These are phyloP conservation scores for Metaphire vulgaris DNA, from an alignment of 1,140 invertebrate species.

Conservation along the genomic window DNA sequence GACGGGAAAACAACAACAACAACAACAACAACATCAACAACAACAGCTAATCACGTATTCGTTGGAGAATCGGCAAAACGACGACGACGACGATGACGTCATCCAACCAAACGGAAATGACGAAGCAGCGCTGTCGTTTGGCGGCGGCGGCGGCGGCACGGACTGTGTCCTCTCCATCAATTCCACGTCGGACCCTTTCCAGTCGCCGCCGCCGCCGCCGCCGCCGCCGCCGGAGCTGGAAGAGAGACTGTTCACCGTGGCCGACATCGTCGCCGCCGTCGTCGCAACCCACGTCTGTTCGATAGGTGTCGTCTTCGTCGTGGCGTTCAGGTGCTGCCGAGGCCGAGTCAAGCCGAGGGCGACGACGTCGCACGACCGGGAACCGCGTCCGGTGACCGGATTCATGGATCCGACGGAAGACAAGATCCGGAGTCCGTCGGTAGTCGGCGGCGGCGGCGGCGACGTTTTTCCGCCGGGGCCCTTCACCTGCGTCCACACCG, in stretches of 20 bases:
- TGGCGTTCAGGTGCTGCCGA: not conserved
- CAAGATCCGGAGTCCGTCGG: not conserved
- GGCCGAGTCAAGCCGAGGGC: not conserved
- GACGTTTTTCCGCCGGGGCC: too few relatives aligned
- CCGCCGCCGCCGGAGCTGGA: not conserved
- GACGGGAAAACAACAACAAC: too few relatives aligned
- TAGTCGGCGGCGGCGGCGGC: too few relatives aligned
- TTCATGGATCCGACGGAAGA: not conserved
- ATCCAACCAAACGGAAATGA: not conserved
- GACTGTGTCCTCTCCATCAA: not conserved
- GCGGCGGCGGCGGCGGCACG: too few relatives aligned
- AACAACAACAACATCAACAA: too few relatives aligned
- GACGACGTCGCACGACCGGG: not conserved
- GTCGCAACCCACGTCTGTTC: slow-evolving; percentile 33
- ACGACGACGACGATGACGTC: not conserved
- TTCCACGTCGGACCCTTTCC: not conserved
- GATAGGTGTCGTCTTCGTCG: slow-evolving; percentile 4
- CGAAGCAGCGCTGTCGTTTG: not conserved
- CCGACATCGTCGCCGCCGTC: slow-evolving; percentile 13
- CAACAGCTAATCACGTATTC: too few relatives aligned
- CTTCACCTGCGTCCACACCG: too few relatives aligned
- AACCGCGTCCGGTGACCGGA: not conserved
- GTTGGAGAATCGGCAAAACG: not conserved
- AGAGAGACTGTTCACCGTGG: slow-evolving; percentile 15
- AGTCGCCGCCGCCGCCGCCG: too few relatives aligned